Percentiles rank a stretch among this genome's conserved stretches.
phyloP scores from a whole-genome alignment of 2,113 vertebrate genomes.

The Ceyx cyanopectus region DNA sequence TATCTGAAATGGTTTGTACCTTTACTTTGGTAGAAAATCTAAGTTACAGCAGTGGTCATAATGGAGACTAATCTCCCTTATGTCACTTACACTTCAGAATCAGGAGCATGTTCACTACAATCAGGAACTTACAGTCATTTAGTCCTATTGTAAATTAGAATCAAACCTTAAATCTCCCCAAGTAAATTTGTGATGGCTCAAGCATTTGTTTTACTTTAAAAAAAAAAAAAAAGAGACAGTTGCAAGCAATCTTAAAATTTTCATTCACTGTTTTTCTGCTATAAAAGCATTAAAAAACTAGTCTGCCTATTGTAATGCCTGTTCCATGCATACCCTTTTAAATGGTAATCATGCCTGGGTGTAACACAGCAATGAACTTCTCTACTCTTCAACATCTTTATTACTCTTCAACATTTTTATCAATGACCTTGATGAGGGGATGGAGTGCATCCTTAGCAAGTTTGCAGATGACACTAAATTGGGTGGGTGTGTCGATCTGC shows the following conservation, averaged over 20 bases:
- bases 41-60: conserved; percentile 1
- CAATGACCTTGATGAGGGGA: no score
- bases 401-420: no score
- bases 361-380: conserved; percentile 42
- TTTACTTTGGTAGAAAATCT: conserved; percentile 66
- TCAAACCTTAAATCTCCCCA: conserved; percentile 60
- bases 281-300: not conserved
- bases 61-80: not conserved
- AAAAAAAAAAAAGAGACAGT: not conserved
- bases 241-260: conserved; percentile 40
- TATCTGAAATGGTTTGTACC: conserved; percentile 53
- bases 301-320: conserved; percentile 17
- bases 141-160: conserved; percentile 39
- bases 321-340: conserved; percentile 57
- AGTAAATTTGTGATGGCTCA: conserved; percentile 46
- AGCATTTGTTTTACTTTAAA: conserved; percentile 42
- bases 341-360: conserved; percentile 14
- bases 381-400: not conserved
- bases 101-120: conserved; percentile 2
- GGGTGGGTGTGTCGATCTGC: no score
- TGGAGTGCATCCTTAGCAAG: no score
- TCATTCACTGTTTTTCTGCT: conserved; percentile 17
- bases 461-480: no score
- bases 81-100: not conserved
- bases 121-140: conserved; percentile 36